These are phyloP conservation scores for Zhengitettix transpicula DNA, from an alignment of 2,888 invertebrate genomes.

Conservation along the genomic window DNA sequence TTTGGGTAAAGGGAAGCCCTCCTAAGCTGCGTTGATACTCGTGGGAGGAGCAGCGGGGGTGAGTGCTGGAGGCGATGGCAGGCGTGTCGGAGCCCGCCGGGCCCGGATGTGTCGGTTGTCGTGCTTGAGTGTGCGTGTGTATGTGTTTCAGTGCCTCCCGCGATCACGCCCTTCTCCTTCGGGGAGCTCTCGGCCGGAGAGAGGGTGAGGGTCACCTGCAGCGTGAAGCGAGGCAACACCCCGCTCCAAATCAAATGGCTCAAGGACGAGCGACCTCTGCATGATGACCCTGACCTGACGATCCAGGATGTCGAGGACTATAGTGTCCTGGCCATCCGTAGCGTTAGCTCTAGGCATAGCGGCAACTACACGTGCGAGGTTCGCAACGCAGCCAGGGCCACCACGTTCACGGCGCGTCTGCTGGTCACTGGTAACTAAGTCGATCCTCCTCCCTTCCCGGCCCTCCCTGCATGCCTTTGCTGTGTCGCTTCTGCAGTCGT, in stretches of 20 bases:
- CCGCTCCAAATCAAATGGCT: constrained; percentile 23
- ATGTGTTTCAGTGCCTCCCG: constrained; percentile 23
- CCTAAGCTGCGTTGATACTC: no score
- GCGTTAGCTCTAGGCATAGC: constrained; percentile 16
- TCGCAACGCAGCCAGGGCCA: constrained; percentile 34
- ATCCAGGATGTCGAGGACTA: constrained; percentile 14
- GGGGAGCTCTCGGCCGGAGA: constrained; percentile 31
- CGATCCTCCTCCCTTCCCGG: neutral
- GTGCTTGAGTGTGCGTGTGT: constrained; percentile 7
- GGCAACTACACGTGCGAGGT: constrained; percentile 47
- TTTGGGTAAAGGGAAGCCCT: no score
- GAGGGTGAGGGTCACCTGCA: constrained; percentile 24
- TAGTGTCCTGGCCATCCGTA: constrained; percentile 15
- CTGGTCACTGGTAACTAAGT: constrained; percentile 47
- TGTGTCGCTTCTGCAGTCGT: constrained; percentile 13
- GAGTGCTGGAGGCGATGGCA: no score
- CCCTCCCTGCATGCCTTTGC: constrained; percentile 6
- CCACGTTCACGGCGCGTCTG: constrained; percentile 36
- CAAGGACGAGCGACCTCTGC: constrained; percentile 20
- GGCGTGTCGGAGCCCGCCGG: no score
- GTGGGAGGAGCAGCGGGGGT: no score
- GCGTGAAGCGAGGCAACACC: constrained; percentile 22
- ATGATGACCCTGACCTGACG: constrained; percentile 14
- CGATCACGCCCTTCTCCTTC: constrained; percentile 33
- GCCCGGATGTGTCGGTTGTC: no score